Evolutionary conservation across 2,888 invertebrate genomes (phyloP).

Genomic region (Apotomis betuletana): DNA sequence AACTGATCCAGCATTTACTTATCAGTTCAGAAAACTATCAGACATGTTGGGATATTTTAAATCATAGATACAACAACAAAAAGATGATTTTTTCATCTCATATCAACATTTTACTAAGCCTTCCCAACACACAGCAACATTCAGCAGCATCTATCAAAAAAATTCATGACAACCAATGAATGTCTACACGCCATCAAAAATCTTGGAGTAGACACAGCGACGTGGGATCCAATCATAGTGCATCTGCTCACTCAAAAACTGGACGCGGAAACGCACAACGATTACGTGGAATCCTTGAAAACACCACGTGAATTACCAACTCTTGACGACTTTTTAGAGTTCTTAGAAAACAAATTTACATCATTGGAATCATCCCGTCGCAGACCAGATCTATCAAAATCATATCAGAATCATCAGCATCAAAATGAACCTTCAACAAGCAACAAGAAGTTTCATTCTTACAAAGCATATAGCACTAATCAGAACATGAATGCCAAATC

Average conservation of each 20-base stretch:
- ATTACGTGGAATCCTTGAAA: background rate
- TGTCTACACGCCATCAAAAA: background rate
- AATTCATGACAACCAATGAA: background rate
- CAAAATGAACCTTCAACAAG: too few species aligned
- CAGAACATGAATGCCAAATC: too few species aligned
- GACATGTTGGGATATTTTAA: background rate
- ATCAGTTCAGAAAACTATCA: background rate
- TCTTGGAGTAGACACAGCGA: background rate
- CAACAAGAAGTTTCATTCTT: too few species aligned
- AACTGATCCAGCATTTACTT: background rate
- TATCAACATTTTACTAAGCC: background rate
- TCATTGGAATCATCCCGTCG: too few species aligned
- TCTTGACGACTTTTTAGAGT: too few species aligned
- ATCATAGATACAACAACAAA: background rate
- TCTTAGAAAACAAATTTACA: too few species aligned
- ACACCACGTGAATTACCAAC: too few species aligned
- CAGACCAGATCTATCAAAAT: too few species aligned
- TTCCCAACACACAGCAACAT: background rate
- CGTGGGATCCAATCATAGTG: background rate
- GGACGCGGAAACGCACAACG: background rate
- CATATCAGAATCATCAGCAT: too few species aligned
- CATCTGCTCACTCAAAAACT: conserved; percentile 33
- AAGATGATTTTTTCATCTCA: background rate
- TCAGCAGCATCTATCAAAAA: background rate
- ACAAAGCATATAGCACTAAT: too few species aligned